These are phyloP conservation scores for Anoncus sp. DNA, from an alignment of 2,888 invertebrate genomes.

Conservation along the genomic window DNA sequence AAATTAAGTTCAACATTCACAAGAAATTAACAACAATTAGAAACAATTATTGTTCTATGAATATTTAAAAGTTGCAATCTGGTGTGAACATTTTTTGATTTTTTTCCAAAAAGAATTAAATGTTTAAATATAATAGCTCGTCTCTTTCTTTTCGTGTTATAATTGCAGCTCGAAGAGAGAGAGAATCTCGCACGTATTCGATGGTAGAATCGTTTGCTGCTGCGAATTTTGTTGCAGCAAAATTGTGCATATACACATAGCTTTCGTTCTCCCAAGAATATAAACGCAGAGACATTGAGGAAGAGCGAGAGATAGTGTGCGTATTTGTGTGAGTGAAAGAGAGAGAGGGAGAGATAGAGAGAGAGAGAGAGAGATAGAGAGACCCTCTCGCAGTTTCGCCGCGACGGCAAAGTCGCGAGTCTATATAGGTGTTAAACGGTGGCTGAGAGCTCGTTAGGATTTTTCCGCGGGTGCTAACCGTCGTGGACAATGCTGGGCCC, in stretches of 20 bases:
- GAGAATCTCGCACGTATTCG: neutral
- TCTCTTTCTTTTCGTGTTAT: slow-evolving; percentile 10
- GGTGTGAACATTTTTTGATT: too few relatives aligned
- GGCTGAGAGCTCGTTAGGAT: slow-evolving; percentile 81
- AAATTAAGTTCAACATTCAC: too few relatives aligned
- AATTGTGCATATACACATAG: slow-evolving; percentile 34
- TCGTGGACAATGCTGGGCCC: slow-evolving; percentile 77
- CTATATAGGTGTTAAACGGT: slow-evolving; percentile 69
- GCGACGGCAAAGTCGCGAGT: slow-evolving; percentile 19
- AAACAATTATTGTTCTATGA: too few relatives aligned
- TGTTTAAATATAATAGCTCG: neutral
- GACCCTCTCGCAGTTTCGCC: slow-evolving; percentile 16
- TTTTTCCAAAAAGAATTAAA: too few relatives aligned
- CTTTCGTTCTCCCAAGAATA: slow-evolving; percentile 23
- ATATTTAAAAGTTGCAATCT: too few relatives aligned
- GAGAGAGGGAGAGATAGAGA: neutral
- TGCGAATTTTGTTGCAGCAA: slow-evolving; percentile 38
- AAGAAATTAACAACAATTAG: too few relatives aligned
- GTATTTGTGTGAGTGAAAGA: too few relatives aligned
- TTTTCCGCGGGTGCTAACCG: slow-evolving; percentile 82
- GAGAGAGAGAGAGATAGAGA: slow-evolving; percentile 12
- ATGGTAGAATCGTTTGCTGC: slow-evolving; percentile 11
- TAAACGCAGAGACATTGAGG: neutral
- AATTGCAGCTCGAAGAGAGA: slow-evolving; percentile 17
- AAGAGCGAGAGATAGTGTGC: neutral